These are phyloP conservation scores for Chrysogorgia sp. DNA, from an alignment of 92 coral and sea anemone genomes.

Conservation along the genomic window DNA sequence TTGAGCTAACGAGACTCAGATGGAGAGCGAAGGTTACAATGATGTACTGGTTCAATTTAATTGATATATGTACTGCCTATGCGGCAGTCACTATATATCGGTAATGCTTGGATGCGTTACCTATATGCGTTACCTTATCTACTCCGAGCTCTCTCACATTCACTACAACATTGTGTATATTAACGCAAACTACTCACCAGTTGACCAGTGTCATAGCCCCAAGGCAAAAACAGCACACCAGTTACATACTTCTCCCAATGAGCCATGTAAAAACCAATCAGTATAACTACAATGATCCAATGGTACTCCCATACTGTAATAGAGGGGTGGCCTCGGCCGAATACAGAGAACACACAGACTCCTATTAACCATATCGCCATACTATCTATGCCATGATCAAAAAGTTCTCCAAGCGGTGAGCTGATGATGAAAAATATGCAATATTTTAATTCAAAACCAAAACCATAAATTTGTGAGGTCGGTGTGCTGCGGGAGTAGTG, in stretches of 20 bases:
- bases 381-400: slow-evolving; percentile 98
- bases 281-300: slow-evolving; percentile 61
- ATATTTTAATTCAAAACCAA: not conserved
- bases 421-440: slow-evolving; percentile 53
- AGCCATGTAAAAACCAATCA: slow-evolving; percentile 80
- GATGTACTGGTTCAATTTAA: too few species aligned
- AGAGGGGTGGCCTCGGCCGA: slow-evolving; percentile 76
- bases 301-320: slow-evolving; percentile 74
- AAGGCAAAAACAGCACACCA: slow-evolving; percentile 84
- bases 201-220: slow-evolving; percentile 95
- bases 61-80: too few species aligned
- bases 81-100: too few species aligned
- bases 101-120: too few species aligned
- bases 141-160: too few species aligned
- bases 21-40: too few species aligned
- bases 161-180: too few species aligned
- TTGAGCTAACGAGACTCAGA: too few species aligned
- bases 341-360: slow-evolving; percentile 70
- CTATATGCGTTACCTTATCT: too few species aligned
- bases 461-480: too few species aligned
- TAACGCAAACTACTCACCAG: slow-evolving; percentile 65
- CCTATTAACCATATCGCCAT: slow-evolving; percentile 86
- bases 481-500: too few species aligned
- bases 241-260: slow-evolving; percentile 99
- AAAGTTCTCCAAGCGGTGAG: slow-evolving; percentile 95